Base-by-base conservation (phyloP, 2,888 invertebrate species). In the Phaonia tiefii region DNA sequence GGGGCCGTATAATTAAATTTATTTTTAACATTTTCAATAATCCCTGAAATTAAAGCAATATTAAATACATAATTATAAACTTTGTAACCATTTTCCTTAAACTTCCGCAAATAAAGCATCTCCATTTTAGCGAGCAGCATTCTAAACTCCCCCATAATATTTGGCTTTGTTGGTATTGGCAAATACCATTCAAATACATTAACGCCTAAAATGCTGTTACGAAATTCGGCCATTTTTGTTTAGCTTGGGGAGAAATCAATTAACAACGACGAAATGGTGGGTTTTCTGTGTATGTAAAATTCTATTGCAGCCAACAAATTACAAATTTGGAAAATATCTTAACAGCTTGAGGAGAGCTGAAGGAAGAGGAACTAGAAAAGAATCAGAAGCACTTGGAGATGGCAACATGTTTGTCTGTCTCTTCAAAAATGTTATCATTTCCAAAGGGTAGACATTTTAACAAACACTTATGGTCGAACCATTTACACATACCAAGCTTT, bases 1-100 rank as follows among this genome's bases (percentile, higher is more conserved):
- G 44, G 58, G 71, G 76, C 80, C 3, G 39, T 25, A 81, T 86
- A 86, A 86, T 87, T 88, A 82, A 78, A 81, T 81, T 81, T 75
- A 75, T 70, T 75, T 77, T 75, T 58, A 77, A 67, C 74, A 75
- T 39, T 77, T 63, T 60, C 60, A 76, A 51, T 77, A 71, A 75
- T 77, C 60, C 51, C 22, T 49, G 26, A 0, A 44, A 26, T 25
- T 17, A 37, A 17, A 37, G 17, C 39, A 31, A 31, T 31, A 31
- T 31, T 8, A 3, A 31, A 31, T 5, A 5, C 8, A 8, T 7
- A 26, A 60, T 60, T 60, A 31, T 7, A 60, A 60, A 60, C 39
- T 60, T 37, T 11, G 1, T 31, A 31, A 39, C 37, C 39, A 60
- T 60, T 31, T 31, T 58, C 15, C 13, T 2, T 25, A 58, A 31